These are phyloP conservation scores for Malthinus seriepunctatus DNA, from an alignment of 2,888 invertebrate species.

Conservation along the genomic window DNA sequence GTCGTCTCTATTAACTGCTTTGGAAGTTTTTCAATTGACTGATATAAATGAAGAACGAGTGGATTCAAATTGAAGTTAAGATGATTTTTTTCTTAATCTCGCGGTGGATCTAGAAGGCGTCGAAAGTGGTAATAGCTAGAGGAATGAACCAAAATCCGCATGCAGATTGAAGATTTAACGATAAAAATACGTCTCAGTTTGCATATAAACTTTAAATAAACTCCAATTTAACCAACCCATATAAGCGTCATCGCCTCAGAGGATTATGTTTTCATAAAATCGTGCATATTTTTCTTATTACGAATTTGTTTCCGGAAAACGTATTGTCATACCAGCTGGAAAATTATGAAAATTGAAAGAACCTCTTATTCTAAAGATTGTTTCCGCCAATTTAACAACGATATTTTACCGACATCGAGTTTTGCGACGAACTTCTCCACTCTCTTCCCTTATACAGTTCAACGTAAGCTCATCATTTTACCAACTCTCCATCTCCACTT, in stretches of 20 bases:
- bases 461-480: constrained; percentile 49
- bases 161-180: constrained; percentile 43
- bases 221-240: constrained; percentile 24
- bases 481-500: constrained; percentile 40
- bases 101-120: constrained; percentile 36
- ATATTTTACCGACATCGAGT: constrained; percentile 45
- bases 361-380: constrained; percentile 41
- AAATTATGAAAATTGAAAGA: constrained; percentile 54
- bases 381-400: constrained; percentile 53
- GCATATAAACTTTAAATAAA: constrained; percentile 35
- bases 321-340: constrained; percentile 45
- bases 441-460: constrained; percentile 46
- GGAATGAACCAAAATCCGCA: constrained; percentile 55
- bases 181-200: constrained; percentile 36
- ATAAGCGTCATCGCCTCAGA: constrained; percentile 16
- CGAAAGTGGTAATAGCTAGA: constrained; percentile 36
- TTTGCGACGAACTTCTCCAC: constrained; percentile 9
- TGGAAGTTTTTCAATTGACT: constrained; percentile 43
- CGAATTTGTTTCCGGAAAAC: constrained; percentile 42
- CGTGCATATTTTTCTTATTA: constrained; percentile 29
- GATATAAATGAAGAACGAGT: constrained; percentile 39
- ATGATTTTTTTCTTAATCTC: constrained; percentile 36
- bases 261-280: constrained; percentile 18
- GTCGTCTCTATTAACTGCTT: constrained; percentile 39
- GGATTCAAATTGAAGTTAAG: constrained; percentile 34